A percentile compares a stretch with the other conserved stretches of the same genome.
These are phyloP conservation scores for Hypocryptadius cinnamomeus DNA, from an alignment of 2,113 vertebrate species.

Conservation along the genomic window DNA sequence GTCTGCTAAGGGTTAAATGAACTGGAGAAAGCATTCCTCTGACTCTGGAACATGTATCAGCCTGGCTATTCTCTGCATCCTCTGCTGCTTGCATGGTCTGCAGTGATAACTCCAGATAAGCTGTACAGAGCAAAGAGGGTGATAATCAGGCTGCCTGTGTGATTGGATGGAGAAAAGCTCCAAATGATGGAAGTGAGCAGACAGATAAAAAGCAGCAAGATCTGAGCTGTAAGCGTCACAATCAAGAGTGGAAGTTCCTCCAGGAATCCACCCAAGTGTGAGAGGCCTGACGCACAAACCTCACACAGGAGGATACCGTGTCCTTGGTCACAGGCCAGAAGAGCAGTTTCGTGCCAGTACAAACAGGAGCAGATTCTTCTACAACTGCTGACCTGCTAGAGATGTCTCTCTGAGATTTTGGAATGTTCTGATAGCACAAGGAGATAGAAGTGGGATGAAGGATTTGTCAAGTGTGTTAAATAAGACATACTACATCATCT, in stretches of 20 bases:
- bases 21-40: neutral
- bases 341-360: neutral
- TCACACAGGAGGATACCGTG: accelerated
- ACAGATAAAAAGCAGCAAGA: neutral
- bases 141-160: neutral
- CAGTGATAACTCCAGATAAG: neutral
- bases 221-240: neutral
- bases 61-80: neutral
- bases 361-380: neutral
- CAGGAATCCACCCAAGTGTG: neutral
- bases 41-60: neutral
- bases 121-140: neutral
- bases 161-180: neutral
- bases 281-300: neutral
- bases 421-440: neutral
- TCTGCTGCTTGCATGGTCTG: neutral
- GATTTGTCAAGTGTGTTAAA: neutral
- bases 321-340: neutral
- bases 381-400: neutral
- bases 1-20: neutral
- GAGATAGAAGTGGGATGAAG: neutral
- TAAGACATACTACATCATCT: neutral
- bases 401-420: neutral
- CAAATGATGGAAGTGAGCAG: neutral
- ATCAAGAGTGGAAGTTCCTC: neutral